Base-by-base conservation (phyloP, 35 echinoderm and acorn worm species). In the Nesometra sesokonis region DNA sequence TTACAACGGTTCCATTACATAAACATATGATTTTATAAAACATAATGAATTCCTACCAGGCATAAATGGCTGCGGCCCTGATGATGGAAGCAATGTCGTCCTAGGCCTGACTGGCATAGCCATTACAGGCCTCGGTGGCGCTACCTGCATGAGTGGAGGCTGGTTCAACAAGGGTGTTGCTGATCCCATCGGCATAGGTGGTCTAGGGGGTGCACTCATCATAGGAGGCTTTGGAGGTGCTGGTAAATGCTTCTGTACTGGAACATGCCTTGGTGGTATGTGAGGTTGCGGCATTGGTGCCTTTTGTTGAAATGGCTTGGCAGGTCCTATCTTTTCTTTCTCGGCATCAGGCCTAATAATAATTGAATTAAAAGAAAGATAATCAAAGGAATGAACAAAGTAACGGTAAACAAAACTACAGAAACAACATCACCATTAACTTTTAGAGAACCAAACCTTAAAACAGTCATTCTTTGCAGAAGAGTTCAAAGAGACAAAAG, bases 291-390 rank as follows among this genome's bases (percentile, higher is more conserved):
- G n/a, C 77, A 43, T 29, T 76, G 91, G 77, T 31, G 78, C 17
- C 30, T 81, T 76, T n/a, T 84, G 80, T n/a, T 84, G 80, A 32
- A 77, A 78, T 11, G 86, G 80, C 19, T 87, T 86, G 86, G 93
- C 89, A 0, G 95, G 95, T 77, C 95, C 95, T 0, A 94, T 93
- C 34, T 89, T 83, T 78, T 97, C 95, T 43, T 97, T 97, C 36
- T 94, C 95, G 46, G 91, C 90, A 82, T 97, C 95, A 33, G 93
- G 94, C 15, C 94, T 97, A 87, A 23, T 78, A 82, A 0, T 34
- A 84, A 77, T n/a, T n/a, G n/a, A n/a, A n/a, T n/a, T n/a, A n/a
- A n/a, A n/a, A n/a, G n/a, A n/a, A n/a, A n/a, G n/a, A n/a, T n/a
- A n/a, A n/a, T n/a, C n/a, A n/a, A n/a, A n/a, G n/a, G n/a, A n/a